These are phyloP conservation scores for Beaufortia kweichowensis DNA, from an alignment of 2,113 vertebrate species.

Conservation along the genomic window DNA sequence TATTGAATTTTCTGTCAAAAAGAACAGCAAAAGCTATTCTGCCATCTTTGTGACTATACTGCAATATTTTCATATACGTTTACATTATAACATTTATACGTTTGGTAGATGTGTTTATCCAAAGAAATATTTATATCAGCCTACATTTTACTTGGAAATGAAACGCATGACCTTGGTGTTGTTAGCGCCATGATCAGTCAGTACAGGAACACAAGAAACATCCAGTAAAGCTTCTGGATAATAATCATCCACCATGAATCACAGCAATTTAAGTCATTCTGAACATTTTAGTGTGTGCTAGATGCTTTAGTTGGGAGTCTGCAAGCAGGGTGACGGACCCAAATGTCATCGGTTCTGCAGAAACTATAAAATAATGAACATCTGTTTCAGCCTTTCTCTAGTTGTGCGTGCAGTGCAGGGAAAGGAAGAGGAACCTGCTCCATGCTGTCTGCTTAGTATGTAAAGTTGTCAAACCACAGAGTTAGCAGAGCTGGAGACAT, in stretches of 20 bases:
- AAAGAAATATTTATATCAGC: too few relatives aligned
- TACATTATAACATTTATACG: too few relatives aligned
- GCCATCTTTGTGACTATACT: neutral
- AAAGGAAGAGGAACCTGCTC: neutral
- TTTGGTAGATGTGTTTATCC: too few relatives aligned
- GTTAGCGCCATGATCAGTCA: too few relatives aligned
- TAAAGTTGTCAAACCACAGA: conserved; percentile 7
- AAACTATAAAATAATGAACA: conserved; percentile 4
- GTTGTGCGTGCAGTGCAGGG: neutral
- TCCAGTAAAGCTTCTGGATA: neutral
- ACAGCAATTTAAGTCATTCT: neutral
- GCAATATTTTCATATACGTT: neutral
- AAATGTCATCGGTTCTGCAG: neutral
- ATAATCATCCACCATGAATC: neutral
- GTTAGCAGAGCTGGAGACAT: conserved; percentile 27
- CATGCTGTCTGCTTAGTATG: neutral
- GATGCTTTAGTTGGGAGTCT: neutral
- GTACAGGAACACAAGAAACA: neutral
- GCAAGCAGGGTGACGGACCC: neutral
- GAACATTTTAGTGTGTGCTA: neutral
- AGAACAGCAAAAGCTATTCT: neutral
- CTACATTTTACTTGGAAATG: too few relatives aligned
- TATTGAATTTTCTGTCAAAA: neutral
- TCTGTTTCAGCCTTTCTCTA: neutral
- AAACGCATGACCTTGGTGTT: too few relatives aligned